Conservation (phyloP, 2,113 vertebrate species). For the Egretta garzetta region DNA sequence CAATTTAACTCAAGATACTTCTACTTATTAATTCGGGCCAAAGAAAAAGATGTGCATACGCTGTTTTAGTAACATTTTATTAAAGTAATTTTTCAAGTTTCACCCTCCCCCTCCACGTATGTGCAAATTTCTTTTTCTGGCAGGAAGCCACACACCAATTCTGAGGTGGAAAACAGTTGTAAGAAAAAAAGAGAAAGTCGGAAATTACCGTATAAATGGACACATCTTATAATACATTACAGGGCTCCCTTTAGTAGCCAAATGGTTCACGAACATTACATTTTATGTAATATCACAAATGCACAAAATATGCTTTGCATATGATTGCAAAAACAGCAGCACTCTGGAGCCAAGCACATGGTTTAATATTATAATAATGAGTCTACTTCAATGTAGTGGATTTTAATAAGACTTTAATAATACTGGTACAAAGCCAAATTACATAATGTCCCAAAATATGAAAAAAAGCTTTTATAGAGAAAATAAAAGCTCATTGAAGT, state of each 20-base stretch:
- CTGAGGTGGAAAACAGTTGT: not conserved
- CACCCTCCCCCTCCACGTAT: not conserved
- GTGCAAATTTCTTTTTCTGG: conserved; percentile 18
- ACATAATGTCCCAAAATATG: conserved; percentile 56
- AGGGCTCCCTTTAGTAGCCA: conserved; percentile 1
- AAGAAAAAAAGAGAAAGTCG: not conserved
- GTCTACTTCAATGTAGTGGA: conserved; percentile 36
- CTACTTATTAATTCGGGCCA: not conserved
- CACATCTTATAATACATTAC: not conserved
- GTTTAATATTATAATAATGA: conserved; percentile 65
- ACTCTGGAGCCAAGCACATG: conserved; percentile 24
- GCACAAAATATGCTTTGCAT: conserved; percentile 49
- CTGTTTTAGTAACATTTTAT: conserved; percentile 34
- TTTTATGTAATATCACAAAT: conserved; percentile 32
- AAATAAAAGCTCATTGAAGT: conserved; percentile 64
- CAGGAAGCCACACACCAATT: conserved; percentile 13
- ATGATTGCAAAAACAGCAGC: conserved; percentile 30
- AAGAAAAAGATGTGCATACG: not conserved
- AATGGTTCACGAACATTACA: not conserved
- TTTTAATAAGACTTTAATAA: conserved; percentile 79
- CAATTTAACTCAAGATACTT: not conserved
- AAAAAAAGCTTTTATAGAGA: conserved; percentile 60
- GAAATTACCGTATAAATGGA: conserved; percentile 22
- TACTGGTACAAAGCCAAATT: conserved; percentile 69
- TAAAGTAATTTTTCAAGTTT: conserved; percentile 52